Conservation (phyloP, 2,113 vertebrate genomes). For the Hiodon tergisus region DNA sequence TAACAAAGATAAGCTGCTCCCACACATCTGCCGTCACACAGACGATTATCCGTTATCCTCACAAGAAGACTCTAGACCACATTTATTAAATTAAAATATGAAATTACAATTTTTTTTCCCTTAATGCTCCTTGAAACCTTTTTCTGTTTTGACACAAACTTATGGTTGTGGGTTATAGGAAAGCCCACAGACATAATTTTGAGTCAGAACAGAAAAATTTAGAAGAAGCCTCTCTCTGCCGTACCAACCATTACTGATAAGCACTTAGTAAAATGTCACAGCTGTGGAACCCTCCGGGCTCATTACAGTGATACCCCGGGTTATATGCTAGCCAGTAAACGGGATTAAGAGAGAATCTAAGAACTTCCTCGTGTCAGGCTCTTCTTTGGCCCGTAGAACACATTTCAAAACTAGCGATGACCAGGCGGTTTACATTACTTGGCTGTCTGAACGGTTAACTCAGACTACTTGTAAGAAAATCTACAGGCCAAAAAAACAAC, state of each 20-base stretch:
- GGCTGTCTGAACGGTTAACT: slow-evolving; percentile 19
- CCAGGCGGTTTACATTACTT: slow-evolving; percentile 45
- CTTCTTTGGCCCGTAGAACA: slow-evolving; percentile 42
- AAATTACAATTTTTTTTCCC: too few species aligned
- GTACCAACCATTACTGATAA: background rate
- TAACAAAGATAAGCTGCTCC: slow-evolving; percentile 12
- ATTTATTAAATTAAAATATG: background rate
- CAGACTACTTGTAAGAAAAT: slow-evolving; percentile 31
- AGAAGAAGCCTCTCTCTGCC: background rate
- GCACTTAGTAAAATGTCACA: background rate
- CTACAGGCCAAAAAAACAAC: background rate
- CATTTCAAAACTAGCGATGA: slow-evolving; percentile 31
- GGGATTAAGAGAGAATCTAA: slow-evolving; percentile 31
- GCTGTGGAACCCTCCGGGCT: background rate
- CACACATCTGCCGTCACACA: too few species aligned
- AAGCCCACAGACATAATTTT: too few species aligned
- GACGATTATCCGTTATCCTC: background rate
- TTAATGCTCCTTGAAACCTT: too few species aligned
- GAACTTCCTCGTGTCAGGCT: background rate
- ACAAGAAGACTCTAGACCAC: background rate
- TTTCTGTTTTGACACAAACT: too few species aligned
- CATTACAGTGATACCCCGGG: background rate
- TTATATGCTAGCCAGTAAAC: slow-evolving; percentile 29
- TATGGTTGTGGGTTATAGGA: too few species aligned
- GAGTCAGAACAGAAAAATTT: background rate